Percentiles rank a stretch among this genome's conserved stretches.
phyloP scores from a whole-genome alignment of 2,888 invertebrate genomes.

The Caenorhabditis sp. region DNA sequence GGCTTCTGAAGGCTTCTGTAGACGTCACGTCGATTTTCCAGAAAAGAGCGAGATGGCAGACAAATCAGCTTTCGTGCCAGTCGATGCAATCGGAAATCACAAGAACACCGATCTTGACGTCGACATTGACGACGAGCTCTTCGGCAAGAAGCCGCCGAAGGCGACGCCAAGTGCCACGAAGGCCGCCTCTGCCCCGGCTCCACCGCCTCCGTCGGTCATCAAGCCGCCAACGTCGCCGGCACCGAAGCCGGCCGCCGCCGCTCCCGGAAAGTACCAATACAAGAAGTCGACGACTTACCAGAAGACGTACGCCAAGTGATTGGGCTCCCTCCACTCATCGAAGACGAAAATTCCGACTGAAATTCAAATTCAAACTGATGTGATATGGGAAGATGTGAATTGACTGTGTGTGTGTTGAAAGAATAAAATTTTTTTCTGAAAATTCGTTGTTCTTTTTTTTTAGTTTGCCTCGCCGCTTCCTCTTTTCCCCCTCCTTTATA shows the following conservation, averaged over 20 bases:
- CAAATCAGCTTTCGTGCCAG: slow-evolving; percentile 70
- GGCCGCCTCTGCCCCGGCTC: slow-evolving; percentile 42
- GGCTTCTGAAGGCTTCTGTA: slow-evolving; percentile 10
- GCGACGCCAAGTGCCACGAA: slow-evolving; percentile 34
- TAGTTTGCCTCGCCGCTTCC: no score
- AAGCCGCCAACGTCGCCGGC: slow-evolving; percentile 23
- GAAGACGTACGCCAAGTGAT: slow-evolving; percentile 62
- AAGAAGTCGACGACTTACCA: slow-evolving; percentile 58
- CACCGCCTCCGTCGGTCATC: slow-evolving; percentile 26
- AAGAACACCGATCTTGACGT: slow-evolving; percentile 66
- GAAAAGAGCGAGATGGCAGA: slow-evolving; percentile 66
- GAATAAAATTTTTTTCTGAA: no score
- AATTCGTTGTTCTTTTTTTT: no score
- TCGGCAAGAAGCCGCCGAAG: slow-evolving; percentile 66
- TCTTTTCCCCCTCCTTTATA: no score
- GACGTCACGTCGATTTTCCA: no score
- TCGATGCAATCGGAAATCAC: slow-evolving; percentile 67
- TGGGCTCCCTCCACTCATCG: neutral
- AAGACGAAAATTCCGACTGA: neutral
- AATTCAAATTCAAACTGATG: no score
- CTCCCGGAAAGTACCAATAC: slow-evolving; percentile 52
- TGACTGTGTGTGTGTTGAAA: no score
- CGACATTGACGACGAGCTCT: slow-evolving; percentile 68
- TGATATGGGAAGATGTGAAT: no score
- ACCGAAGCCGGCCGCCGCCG: slow-evolving; percentile 32